phyloP scores from a whole-genome alignment of 2,113 vertebrate genomes.

The Ammodytes marinus region DNA sequence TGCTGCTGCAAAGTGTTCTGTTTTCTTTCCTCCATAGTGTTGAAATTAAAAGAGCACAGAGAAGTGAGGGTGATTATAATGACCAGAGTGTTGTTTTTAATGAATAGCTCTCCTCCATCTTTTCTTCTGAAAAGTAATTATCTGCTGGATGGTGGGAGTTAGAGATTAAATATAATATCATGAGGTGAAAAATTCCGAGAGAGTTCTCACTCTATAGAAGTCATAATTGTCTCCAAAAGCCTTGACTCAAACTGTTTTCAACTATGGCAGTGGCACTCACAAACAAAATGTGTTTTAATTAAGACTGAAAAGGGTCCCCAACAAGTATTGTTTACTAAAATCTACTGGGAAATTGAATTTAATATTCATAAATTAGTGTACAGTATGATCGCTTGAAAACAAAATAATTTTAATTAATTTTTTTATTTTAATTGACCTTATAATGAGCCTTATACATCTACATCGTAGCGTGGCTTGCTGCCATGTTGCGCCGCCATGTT shows the following conservation, averaged over 20 bases:
- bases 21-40: constrained; percentile 29
- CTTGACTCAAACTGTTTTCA: background rate
- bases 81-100: constrained; percentile 19
- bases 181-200: background rate
- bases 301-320: background rate
- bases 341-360: too few species aligned
- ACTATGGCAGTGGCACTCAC: background rate
- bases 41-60: constrained; percentile 27
- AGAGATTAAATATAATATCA: constrained; percentile 2
- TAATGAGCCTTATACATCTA: too few species aligned
- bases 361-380: too few species aligned
- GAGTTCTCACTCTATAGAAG: background rate
- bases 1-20: constrained; percentile 24
- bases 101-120: constrained; percentile 39
- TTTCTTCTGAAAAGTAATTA: constrained; percentile 48
- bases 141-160: constrained; percentile 17
- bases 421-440: too few species aligned
- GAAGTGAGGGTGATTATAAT: constrained; percentile 3
- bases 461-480: too few species aligned
- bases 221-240: background rate
- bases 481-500: too few species aligned
- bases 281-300: background rate
- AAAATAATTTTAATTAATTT: too few species aligned
- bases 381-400: too few species aligned
- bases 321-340: background rate